These are phyloP conservation scores for Porites rus DNA, from an alignment of 92 coral and sea anemone species.

Conservation along the genomic window DNA sequence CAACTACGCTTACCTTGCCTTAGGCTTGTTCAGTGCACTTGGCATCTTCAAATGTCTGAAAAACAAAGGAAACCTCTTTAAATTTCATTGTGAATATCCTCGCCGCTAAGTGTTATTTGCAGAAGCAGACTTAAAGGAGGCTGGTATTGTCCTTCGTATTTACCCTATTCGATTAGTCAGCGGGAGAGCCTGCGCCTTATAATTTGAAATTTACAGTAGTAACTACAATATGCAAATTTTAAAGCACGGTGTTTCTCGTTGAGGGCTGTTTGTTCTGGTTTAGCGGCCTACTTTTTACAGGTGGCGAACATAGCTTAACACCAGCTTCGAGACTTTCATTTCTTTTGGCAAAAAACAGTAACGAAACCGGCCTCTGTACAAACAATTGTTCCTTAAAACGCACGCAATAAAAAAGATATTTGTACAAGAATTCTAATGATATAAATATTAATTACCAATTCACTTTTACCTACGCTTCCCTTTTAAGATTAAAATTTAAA, in stretches of 20 bases:
- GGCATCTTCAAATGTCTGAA: conserved; percentile 21
- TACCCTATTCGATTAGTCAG: conserved; percentile 1
- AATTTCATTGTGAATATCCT: background rate
- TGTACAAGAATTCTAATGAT: background rate
- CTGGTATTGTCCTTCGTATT: background rate
- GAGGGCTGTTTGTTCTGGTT: conserved; percentile 15
- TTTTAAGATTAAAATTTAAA: too few species aligned
- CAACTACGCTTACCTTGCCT: conserved; percentile 21
- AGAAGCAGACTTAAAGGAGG: background rate
- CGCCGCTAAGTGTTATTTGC: background rate
- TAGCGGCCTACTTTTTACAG: conserved; percentile 23
- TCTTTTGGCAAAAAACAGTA: background rate
- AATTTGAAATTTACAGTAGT: background rate
- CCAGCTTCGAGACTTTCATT: conserved; percentile 8
- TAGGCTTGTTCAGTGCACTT: conserved; percentile 19
- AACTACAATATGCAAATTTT: conserved; percentile 30
- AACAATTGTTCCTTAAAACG: background rate
- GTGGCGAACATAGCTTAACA: conserved; percentile 1
- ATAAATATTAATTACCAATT: background rate
- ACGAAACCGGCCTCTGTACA: conserved; percentile 4
- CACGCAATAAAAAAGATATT: background rate
- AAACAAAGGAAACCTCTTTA: background rate
- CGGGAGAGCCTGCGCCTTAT: background rate
- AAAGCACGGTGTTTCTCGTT: background rate
- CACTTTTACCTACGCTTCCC: background rate